Base-by-base conservation (phyloP, 2,888 invertebrate species). In the Apotomis capreana region DNA sequence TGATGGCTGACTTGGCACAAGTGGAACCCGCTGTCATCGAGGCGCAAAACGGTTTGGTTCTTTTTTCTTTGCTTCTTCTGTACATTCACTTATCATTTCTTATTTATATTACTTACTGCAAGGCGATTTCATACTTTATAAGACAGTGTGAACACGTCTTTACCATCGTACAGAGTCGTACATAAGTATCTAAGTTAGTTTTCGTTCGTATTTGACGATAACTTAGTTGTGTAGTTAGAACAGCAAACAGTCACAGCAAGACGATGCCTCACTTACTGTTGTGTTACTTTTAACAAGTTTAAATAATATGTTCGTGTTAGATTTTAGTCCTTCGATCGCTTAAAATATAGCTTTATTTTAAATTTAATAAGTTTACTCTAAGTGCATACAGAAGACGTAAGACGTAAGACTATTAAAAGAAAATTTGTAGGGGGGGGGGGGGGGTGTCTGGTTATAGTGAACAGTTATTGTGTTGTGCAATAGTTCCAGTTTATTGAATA, bases 1-100 rank as follows among this genome's bases (percentile, higher is more conserved):
- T 99, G 1, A 98, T 98, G 96, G 97, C 96, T 10, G 99, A 99
- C 90, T 95, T 99, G 79, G 98, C 97, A 2, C 96, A 98, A 91
- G 99, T 99, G 67, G 99, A 99, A 90, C 99, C 99, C 0, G 99
- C 99, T 76, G 99, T 99, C 79, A 97, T 98, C 82, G 99, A 99
- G 80, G 99, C 99, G 51, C 99, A 99, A 94, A 97, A 96, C 94
- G 98, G 97, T 97, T 94, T 91, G 93, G 82, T 81, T 81, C 81
- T 85, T 85, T 78, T 77, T 76, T 26, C 26, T 26, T 26, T 26
- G 26, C 26, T 81, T 77, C 77, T 76, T 78, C 78, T 74, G 78
- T 83, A 83, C 78, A 77, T 51, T 71, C 65, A 51, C 15, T 52
- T 54, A 12, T 3, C 15, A 40, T 58, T 15, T 58, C 26, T 9